Base-by-base conservation (phyloP, 2,797 vertebrate species). In the Siniperca obscura region DNA sequence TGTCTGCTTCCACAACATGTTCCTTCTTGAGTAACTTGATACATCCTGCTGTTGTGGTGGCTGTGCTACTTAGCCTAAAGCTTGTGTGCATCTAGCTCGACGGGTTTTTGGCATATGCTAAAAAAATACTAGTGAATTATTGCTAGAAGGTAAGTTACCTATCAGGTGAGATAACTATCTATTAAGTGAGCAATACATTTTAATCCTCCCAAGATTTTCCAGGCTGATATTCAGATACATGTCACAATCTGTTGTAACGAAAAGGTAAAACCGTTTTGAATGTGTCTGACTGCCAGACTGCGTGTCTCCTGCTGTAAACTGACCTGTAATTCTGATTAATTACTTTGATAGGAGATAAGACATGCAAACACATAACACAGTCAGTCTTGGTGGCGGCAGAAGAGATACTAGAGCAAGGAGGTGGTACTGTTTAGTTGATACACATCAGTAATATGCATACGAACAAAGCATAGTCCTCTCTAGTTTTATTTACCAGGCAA, bases 281-380 rank as follows among this genome's bases (percentile, higher is more conserved):
- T 36, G 9, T 2, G 2, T 60, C 67, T 59, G 17, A 17, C 55
- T 64, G 61, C 67, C 76, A 82, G 88, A 86, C 89, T 84, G 19
- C 0, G 10, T 46, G 83, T 89, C 78, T 90, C 85, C 68, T 74
- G 77, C 72, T 91, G 74, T 76, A 84, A 88, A 82, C 12, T 17
- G 74, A 87, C 30, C 70, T 74, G 40, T 61, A 60, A 77, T 52
- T 69, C 19, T 83, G 81, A 88, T 87, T 57, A 78, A 87, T 70
- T 50, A 61, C 78, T 75, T 27, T 46, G 48, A 77, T 30, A 1
- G 27, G 34, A 71, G 67, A 78, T 53, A 52, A 65, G 19, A 30
- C 19, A 34, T 22, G 19, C 22, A 70, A 19, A 75, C 6, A 14
- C 69, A 56, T 0, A 44, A 36, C 22, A 67, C 55, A 34, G 44